Evolutionary conservation across 1,140 invertebrate species (phyloP).

Genomic region (Archegozetes longisetosus): DNA sequence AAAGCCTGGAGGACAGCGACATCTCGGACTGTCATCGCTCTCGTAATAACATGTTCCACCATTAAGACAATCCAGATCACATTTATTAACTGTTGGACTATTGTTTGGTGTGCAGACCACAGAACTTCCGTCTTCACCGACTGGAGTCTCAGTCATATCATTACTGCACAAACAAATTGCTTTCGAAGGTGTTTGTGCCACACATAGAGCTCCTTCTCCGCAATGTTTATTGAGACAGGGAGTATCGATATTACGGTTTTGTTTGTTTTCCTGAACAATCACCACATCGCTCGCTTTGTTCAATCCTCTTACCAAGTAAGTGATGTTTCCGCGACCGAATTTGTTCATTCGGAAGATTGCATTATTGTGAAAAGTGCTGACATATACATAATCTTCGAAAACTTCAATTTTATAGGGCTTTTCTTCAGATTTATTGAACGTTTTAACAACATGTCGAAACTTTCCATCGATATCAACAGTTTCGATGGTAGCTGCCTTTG

Average conservation of each 20-base stretch:
- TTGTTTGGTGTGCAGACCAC: background rate
- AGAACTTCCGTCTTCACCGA: constrained; percentile 3
- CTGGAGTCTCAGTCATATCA: constrained; percentile 11
- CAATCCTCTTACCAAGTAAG: constrained; percentile 38
- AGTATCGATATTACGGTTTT: constrained; percentile 33
- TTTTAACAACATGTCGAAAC: constrained; percentile 9
- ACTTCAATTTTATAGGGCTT: constrained; percentile 51
- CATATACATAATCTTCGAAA: constrained; percentile 52
- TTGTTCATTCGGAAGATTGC: constrained; percentile 50
- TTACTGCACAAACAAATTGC: constrained; percentile 41
- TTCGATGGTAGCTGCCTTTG: constrained; percentile 52
- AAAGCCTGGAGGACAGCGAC: constrained; percentile 39
- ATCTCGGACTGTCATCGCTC: constrained; percentile 25
- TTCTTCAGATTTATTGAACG: constrained; percentile 25
- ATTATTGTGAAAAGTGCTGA: constrained; percentile 44
- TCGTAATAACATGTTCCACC: constrained; percentile 39
- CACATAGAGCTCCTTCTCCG: constrained; percentile 27
- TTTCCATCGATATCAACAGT: constrained; percentile 40
- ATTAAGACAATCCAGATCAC: constrained; percentile 23
- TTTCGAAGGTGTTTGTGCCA: constrained; percentile 21
- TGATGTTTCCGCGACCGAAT: constrained; percentile 41
- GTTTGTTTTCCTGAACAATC: constrained; percentile 48
- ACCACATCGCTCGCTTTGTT: constrained; percentile 42
- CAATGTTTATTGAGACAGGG: constrained; percentile 34
- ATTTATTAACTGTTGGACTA: background rate